Evolutionary conservation across 1,140 invertebrate genomes (phyloP), one percentile per base, ranked within the genome.

Genomic region (Tetramorium simillimum): DNA sequence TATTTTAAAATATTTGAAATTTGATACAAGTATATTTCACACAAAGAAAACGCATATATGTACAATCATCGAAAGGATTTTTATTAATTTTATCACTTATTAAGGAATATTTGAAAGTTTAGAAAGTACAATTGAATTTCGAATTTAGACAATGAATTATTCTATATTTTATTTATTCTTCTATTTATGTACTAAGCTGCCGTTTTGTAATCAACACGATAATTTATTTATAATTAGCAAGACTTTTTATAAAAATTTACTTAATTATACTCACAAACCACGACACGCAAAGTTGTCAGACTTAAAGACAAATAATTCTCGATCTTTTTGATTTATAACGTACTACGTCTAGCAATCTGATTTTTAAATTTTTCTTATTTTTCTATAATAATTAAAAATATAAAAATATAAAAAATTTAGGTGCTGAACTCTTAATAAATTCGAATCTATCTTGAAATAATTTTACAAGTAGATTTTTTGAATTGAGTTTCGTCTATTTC

Each of bases 61-160:
- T 24, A 24, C 12, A 60, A 60, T 24, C 6, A 21, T 53, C 12
- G 18, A 33, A 56, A 53, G 12, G 2, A 53, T 6, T 53, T 67
- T 67, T 67, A 67, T 12, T 43, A 67, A 21, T 67, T 43, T 67
- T 43, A 67, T 67, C 43, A 21, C 5, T 21, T 65, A 65, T 40
- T 67, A 67, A n/a, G n/a, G n/a, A n/a, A 67, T 43, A 67, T 67
- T 72, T 24, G 28, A 33, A 72, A 33, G 49, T 33, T 33, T 73
- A 56, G 49, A 72, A 72, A 72, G 49, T n/a, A 10, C 10, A 53
- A 9, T 5, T 53, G 5, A 21, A 14, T 56, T 73, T 37, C 28
- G 28, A 4, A 37, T 73, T 53, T 3, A 70, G 67, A 56, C 12
- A 43, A 37, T 73, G n/a, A 73, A 73, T 73, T 53, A 46, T 33